Conservation (phyloP, 2,797 vertebrate genomes). For the Pempheris klunzingeri region DNA sequence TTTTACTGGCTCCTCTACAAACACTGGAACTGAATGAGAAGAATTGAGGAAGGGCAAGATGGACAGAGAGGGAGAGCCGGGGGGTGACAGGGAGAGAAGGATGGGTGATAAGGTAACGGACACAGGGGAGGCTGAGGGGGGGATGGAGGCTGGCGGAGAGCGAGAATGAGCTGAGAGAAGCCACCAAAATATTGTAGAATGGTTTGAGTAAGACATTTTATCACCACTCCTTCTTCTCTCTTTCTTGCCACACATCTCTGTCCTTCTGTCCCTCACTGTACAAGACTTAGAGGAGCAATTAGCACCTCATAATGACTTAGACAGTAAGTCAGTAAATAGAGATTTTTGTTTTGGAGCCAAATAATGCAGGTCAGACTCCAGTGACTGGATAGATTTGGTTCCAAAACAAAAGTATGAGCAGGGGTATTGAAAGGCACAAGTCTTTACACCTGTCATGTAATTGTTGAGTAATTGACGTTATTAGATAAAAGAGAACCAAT, state of each 20-base stretch:
- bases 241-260: constrained; percentile 21
- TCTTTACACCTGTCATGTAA: constrained; percentile 8
- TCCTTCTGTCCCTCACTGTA: not conserved
- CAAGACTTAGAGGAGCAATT: not conserved
- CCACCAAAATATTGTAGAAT: constrained; percentile 28
- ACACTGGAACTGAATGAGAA: constrained; percentile 71
- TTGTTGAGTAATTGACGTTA: constrained; percentile 15
- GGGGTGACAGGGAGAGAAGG: constrained; percentile 37
- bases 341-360: constrained; percentile 1
- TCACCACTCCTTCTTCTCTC: constrained; percentile 14
- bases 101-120: constrained; percentile 41
- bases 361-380: not conserved
- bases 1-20: constrained; percentile 84
- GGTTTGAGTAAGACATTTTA: constrained; percentile 44
- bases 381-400: constrained; percentile 2
- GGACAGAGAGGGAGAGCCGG: constrained; percentile 46
- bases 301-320: not conserved
- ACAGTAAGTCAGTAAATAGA: not conserved
- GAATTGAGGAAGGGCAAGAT: constrained; percentile 46
- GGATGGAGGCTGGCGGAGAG: constrained; percentile 3
- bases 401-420: not conserved
- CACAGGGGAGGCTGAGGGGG: constrained; percentile 10
- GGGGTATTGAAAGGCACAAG: constrained; percentile 1
- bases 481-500: not conserved
- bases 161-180: constrained; percentile 24